Evolutionary conservation across 2,113 vertebrate species (phyloP).

Genomic region (Notiomystis cincta): DNA sequence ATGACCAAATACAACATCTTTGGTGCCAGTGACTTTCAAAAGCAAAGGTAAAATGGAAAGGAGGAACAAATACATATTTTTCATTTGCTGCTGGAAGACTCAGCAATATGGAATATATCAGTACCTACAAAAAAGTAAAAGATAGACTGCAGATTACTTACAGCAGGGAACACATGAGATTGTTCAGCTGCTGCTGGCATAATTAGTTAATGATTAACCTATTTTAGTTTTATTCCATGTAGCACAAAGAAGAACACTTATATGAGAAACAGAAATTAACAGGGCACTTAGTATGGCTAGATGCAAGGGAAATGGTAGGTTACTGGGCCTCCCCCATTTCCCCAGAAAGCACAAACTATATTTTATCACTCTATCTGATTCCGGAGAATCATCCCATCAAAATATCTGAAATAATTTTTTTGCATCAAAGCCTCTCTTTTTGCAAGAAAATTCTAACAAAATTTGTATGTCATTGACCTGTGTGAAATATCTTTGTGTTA

Average conservation of each 20-base stretch:
- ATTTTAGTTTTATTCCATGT: not conserved
- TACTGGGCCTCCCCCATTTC: not conserved
- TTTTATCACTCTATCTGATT: not conserved
- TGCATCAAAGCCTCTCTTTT: not conserved
- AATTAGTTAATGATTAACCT: not conserved
- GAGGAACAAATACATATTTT: not conserved
- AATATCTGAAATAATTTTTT: not conserved
- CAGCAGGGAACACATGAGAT: not conserved
- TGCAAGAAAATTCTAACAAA: not conserved
- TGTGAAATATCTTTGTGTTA: not conserved
- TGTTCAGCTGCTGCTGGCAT: not conserved
- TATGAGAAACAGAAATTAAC: not conserved
- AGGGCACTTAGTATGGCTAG: not conserved
- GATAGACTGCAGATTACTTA: not conserved
- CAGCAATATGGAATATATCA: not conserved
- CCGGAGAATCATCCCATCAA: not conserved
- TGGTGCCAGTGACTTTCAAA: not conserved
- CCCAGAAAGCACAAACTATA: not conserved
- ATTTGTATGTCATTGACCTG: not conserved
- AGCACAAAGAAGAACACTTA: not conserved
- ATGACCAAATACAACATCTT: conserved; percentile 29
- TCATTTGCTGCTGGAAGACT: not conserved
- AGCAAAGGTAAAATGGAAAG: not conserved
- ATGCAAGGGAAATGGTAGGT: not conserved
- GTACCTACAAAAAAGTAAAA: conserved; percentile 9